phyloP scores from a whole-genome alignment of 1,140 invertebrate genomes.

The Dolichoris vasculosae region DNA sequence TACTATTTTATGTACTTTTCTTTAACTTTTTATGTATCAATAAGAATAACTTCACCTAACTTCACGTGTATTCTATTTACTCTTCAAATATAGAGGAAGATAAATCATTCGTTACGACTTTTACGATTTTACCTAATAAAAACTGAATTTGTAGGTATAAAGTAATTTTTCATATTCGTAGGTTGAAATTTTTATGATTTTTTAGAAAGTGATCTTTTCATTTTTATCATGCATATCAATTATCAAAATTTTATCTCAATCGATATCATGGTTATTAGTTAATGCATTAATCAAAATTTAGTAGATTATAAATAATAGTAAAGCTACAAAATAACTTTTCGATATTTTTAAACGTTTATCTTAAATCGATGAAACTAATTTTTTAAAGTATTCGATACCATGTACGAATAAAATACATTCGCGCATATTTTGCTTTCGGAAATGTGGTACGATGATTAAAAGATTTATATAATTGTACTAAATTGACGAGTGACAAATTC shows the following conservation, averaged over 20 bases:
- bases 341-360: too few relatives aligned
- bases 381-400: too few relatives aligned
- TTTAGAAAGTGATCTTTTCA: neutral
- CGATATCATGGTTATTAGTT: too few relatives aligned
- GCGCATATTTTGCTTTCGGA: too few relatives aligned
- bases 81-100: neutral
- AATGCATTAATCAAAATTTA: too few relatives aligned
- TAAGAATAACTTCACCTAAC: neutral
- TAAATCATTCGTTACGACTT: neutral
- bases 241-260: neutral
- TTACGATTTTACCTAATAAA: constrained; percentile 1
- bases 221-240: neutral
- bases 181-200: neutral
- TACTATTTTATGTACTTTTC: neutral
- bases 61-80: neutral
- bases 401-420: too few relatives aligned
- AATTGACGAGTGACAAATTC: too few relatives aligned
- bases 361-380: too few relatives aligned
- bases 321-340: too few relatives aligned
- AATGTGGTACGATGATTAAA: too few relatives aligned
- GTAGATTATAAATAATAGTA: too few relatives aligned
- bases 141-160: neutral
- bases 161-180: constrained; percentile 3
- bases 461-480: too few relatives aligned
- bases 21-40: neutral